Percentiles rank a stretch among this genome's conserved stretches.
Evolutionary conservation across 2,113 vertebrate genomes (phyloP).

Genomic region (Odontophorus gujanensis): DNA sequence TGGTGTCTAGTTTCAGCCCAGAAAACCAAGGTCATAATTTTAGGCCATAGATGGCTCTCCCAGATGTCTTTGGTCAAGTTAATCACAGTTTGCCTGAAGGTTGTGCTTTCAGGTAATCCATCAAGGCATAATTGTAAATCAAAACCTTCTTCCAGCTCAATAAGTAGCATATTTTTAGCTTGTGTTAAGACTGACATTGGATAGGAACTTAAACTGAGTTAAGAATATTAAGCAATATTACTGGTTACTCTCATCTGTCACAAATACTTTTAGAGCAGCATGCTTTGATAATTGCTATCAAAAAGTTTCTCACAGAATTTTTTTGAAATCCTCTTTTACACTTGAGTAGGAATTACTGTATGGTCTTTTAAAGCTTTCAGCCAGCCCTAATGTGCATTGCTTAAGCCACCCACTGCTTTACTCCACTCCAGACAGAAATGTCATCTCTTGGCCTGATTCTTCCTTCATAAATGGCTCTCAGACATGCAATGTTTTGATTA

Average conservation of each 20-base stretch:
- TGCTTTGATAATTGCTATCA: neutral
- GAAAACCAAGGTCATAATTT: slow-evolving; percentile 87
- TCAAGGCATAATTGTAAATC: slow-evolving; percentile 87
- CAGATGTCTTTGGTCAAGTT: slow-evolving; percentile 96
- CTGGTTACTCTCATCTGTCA: neutral
- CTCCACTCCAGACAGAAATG: neutral
- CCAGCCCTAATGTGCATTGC: neutral
- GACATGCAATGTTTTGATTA: neutral
- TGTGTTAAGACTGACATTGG: slow-evolving; percentile 69
- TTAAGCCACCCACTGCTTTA: neutral
- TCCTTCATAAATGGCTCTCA: neutral
- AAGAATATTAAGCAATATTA: slow-evolving; percentile 17
- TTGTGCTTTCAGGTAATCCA: slow-evolving; percentile 90
- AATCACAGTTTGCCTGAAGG: slow-evolving; percentile 89
- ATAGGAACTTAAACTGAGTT: slow-evolving; percentile 14
- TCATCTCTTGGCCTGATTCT: neutral
- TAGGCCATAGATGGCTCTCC: slow-evolving; percentile 81
- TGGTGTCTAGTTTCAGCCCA: slow-evolving; percentile 88
- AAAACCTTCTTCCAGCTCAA: slow-evolving; percentile 74
- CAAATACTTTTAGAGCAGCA: neutral
- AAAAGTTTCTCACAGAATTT: neutral
- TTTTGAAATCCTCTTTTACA: neutral
- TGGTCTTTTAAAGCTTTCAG: neutral
- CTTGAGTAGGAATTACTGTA: neutral
- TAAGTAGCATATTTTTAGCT: slow-evolving; percentile 67